phyloP scores from a whole-genome alignment of 2,888 invertebrate species.

The Dyspetes luteomarginatus region DNA sequence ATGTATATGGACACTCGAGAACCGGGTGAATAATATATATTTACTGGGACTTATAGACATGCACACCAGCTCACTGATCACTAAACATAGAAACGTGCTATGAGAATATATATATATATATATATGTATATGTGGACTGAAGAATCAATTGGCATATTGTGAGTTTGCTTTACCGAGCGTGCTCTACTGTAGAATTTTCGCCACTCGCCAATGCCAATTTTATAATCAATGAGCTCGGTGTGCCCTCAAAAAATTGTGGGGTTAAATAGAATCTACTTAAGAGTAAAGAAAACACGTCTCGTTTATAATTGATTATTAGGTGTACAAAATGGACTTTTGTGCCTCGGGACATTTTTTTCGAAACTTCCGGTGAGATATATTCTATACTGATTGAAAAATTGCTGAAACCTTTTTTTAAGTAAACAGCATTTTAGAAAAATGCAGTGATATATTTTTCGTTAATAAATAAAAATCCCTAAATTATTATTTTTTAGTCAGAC shows the following conservation, averaged over 20 bases:
- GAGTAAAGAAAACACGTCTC: too few relatives aligned
- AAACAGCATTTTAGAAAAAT: too few relatives aligned
- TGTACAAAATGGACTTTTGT: too few relatives aligned
- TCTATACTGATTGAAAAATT: too few relatives aligned
- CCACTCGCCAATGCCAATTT: constrained; percentile 1
- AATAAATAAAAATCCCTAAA: too few relatives aligned
- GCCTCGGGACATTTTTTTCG: too few relatives aligned
- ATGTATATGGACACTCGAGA: constrained; percentile 66
- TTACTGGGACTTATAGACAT: constrained; percentile 21
- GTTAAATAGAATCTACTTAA: constrained; percentile 12
- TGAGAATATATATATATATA: background rate
- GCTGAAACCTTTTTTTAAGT: too few relatives aligned
- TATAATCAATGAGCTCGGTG: background rate
- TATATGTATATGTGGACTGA: constrained; percentile 59
- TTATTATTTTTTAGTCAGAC: too few relatives aligned
- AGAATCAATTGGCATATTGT: constrained; percentile 80
- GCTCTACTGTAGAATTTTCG: background rate
- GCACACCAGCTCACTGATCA: constrained; percentile 10
- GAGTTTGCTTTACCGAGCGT: constrained; percentile 68
- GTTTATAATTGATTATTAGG: constrained; percentile 19
- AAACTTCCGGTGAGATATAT: too few relatives aligned
- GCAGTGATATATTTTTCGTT: too few relatives aligned
- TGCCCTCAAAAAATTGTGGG: background rate
- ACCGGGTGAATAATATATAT: constrained; percentile 47
- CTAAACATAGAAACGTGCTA: constrained; percentile 32